Evolutionary conservation across 92 coral and sea anemone genomes (phyloP), one percentile per base, ranked within the genome.

Genomic region (Isaurus tuberculatus): DNA sequence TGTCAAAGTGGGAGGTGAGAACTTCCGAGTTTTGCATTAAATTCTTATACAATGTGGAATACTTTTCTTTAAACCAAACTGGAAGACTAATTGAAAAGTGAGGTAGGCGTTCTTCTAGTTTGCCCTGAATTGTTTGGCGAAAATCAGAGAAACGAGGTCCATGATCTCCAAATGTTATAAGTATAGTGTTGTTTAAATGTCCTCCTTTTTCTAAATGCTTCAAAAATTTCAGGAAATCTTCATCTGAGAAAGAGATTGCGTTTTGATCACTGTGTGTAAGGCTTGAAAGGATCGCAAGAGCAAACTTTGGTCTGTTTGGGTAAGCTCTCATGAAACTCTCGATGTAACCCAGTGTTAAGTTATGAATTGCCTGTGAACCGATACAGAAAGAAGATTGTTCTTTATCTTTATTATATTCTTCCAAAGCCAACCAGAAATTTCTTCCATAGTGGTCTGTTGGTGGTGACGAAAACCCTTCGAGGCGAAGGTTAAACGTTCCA

Each of bases 1-100:
- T 90, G 65, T 95, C 98, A 75, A 95, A 95, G 13, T 95, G 97
- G 15, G 98, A 87, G n/a, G 98, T 95, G 28, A 95, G 89, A 25
- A 88, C 80, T 27, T 88, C 72, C 16, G 95, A 86, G 60, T 95
- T 95, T 28, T 70, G 88, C 7, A 88, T 78, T 22, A 95, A 77
- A 19, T 85, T 78, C 10, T 81, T 57, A 65, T 85, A 82, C 27
- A 93, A 31, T 4, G 85, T 77, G 9, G 95, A 88, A 83, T 87
- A 86, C 48, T 85, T 82, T 77, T 77, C 36, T 31, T 79, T 63
- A 81, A 95, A 95, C 98, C 98, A 95, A 20, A 65, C 33, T 8
- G 98, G 98, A 31, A 87, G n/a, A 0, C 86, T 78, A 6, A 95
- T 85, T 57, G 98, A 91, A 69, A 93, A 87, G 51, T 88, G 83